A percentile compares a stretch with the other conserved stretches of the same genome.
These are phyloP conservation scores for Aphelocoma coerulescens DNA, from an alignment of 2,113 vertebrate genomes.

Conservation along the genomic window DNA sequence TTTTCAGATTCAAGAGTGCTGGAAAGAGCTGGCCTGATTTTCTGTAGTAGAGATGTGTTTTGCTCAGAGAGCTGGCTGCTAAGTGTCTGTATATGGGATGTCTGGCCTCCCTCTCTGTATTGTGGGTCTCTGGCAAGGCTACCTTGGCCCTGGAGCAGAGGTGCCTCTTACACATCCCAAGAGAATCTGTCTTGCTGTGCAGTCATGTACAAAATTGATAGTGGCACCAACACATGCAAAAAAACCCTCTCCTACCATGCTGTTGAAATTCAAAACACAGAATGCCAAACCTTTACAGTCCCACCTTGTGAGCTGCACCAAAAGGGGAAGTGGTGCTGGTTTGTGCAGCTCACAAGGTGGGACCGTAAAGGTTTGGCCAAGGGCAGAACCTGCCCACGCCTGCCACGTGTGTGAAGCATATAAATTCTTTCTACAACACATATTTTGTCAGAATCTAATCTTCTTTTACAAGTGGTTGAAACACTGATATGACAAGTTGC, in stretches of 20 bases:
- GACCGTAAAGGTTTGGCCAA: background rate
- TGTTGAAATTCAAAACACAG: background rate
- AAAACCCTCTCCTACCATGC: too few species aligned
- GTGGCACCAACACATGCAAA: background rate
- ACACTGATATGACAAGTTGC: background rate
- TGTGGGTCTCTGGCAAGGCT: background rate
- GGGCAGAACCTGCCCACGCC: background rate
- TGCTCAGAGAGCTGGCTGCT: background rate
- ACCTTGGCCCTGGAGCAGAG: background rate
- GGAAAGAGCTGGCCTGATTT: background rate
- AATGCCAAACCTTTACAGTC: too few species aligned
- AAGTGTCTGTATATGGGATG: background rate
- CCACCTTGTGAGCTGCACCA: background rate
- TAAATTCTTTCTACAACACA: background rate
- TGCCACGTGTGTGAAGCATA: fast-evolving
- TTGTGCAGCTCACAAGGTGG: background rate
- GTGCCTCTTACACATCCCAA: background rate
- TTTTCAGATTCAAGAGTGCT: background rate
- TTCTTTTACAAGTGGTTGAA: background rate
- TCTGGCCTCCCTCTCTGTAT: background rate
- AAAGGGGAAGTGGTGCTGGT: background rate
- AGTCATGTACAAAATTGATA: background rate
- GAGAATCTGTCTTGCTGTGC: background rate
- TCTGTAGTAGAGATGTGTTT: background rate
- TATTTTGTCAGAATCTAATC: background rate